A percentile compares a stretch with the other conserved stretches of the same genome.
These are phyloP conservation scores for Probaryconus sp. DNA, from an alignment of 1,140 invertebrate species.

Conservation along the genomic window DNA sequence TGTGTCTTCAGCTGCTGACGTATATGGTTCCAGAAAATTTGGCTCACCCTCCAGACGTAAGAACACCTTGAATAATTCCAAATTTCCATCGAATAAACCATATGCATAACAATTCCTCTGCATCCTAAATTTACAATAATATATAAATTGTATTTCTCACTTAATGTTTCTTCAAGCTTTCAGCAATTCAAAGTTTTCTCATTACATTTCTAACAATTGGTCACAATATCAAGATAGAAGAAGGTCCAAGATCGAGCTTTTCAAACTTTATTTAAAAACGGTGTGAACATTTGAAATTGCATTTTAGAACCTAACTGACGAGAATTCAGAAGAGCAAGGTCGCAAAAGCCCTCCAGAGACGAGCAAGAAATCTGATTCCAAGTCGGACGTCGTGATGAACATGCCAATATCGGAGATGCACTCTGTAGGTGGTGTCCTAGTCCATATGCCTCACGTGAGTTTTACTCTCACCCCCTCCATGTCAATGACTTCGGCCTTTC, in stretches of 20 bases:
- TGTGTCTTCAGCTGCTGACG: constrained; percentile 88
- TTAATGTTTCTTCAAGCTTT: too few relatives aligned
- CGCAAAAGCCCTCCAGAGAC: constrained; percentile 83
- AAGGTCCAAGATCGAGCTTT: too few relatives aligned
- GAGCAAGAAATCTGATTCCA: constrained; percentile 82
- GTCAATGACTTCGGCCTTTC: neutral
- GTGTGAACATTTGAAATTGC: neutral
- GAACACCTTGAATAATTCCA: too few relatives aligned
- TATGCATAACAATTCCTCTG: too few relatives aligned
- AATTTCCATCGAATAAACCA: too few relatives aligned
- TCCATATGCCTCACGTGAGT: constrained; percentile 93
- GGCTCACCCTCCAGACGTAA: constrained; percentile 87
- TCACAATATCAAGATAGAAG: too few relatives aligned
- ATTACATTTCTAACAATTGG: too few relatives aligned
- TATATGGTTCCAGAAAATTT: constrained; percentile 87
- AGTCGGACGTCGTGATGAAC: constrained; percentile 82
- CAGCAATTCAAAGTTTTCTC: too few relatives aligned
- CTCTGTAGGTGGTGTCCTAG: constrained; percentile 89
- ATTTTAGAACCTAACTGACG: constrained; percentile 80
- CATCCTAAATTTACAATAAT: neutral
- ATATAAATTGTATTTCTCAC: too few relatives aligned
- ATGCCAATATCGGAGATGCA: constrained; percentile 84
- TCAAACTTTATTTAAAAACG: too few relatives aligned
- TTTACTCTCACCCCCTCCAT: constrained; percentile 59
- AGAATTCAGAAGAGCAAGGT: constrained; percentile 80